These are phyloP conservation scores for Zaprionus lineosus DNA, from an alignment of 2,888 invertebrate species.

Conservation along the genomic window DNA sequence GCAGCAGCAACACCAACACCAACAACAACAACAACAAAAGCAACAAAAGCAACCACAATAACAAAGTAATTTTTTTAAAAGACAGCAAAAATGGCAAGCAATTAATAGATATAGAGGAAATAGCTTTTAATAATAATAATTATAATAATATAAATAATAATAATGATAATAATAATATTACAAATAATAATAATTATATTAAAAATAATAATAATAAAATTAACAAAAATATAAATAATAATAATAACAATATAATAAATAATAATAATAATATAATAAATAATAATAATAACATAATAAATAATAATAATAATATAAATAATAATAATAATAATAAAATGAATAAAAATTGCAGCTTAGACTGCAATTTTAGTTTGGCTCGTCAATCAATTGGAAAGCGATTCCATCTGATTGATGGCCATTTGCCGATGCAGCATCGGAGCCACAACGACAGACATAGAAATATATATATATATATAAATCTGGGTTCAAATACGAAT, in stretches of 20 bases:
- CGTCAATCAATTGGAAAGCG: conserved; percentile 26
- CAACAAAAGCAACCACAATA: no score
- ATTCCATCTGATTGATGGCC: conserved; percentile 28
- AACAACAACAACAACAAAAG: conserved; percentile 26
- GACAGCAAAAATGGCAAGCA: conserved; percentile 64
- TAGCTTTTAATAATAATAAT: conserved; percentile 48
- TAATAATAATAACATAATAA: no score
- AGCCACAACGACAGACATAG: conserved; percentile 36
- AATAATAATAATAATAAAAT: background rate
- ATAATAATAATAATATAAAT: no score
- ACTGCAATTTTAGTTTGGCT: conserved; percentile 42
- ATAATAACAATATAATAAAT: no score
- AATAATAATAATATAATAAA: background rate
- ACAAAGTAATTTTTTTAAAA: conserved; percentile 32
- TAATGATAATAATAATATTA: no score
- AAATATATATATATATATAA: no score
- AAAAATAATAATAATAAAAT: no score
- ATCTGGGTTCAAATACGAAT: conserved; percentile 49
- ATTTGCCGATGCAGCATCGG: conserved; percentile 36
- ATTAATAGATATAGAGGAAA: conserved; percentile 61
- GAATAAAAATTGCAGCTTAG: conserved; percentile 35
- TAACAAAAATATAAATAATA: no score
- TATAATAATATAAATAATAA: no score
- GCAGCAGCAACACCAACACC: no score
- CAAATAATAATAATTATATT: no score